Conservation (phyloP, 2,113 vertebrate species). For the Halcyon malimbica region DNA sequence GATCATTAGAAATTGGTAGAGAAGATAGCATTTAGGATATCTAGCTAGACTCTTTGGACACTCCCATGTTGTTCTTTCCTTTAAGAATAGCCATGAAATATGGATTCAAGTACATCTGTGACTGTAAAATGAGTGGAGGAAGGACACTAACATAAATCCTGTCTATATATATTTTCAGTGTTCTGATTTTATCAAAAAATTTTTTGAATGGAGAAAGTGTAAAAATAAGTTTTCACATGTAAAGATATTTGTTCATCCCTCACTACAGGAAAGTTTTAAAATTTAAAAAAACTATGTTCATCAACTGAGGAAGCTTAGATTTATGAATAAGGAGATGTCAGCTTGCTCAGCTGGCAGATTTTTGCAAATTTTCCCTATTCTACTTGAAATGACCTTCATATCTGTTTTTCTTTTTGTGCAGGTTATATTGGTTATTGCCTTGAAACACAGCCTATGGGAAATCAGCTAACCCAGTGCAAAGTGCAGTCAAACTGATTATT, state of each 20-base stretch:
- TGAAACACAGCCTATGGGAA: constrained; percentile 54
- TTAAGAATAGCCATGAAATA: not conserved
- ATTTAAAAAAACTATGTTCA: not conserved
- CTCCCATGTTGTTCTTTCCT: not conserved
- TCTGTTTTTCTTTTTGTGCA: constrained; percentile 17
- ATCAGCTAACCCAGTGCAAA: constrained; percentile 38
- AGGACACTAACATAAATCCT: not conserved
- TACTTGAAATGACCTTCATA: constrained; percentile 26
- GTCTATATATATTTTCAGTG: not conserved
- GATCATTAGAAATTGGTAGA: not conserved
- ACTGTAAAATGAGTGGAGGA: not conserved
- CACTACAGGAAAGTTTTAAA: not conserved
- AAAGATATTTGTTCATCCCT: not conserved
- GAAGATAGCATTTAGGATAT: not conserved
- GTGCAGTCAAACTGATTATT: constrained; percentile 43
- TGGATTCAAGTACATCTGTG: not conserved
- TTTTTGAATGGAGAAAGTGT: not conserved
- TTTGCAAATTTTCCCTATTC: not conserved
- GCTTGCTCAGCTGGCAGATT: not conserved
- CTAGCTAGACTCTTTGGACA: not conserved
- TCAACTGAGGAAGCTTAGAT: not conserved
- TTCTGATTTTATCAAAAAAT: not conserved
- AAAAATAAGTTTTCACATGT: not conserved
- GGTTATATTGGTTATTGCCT: constrained; percentile 34
- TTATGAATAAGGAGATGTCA: not conserved